Evolutionary conservation across 2,888 invertebrate genomes (phyloP), one percentile per base, ranked within the genome.

Genomic region (Tinea pellionella): DNA sequence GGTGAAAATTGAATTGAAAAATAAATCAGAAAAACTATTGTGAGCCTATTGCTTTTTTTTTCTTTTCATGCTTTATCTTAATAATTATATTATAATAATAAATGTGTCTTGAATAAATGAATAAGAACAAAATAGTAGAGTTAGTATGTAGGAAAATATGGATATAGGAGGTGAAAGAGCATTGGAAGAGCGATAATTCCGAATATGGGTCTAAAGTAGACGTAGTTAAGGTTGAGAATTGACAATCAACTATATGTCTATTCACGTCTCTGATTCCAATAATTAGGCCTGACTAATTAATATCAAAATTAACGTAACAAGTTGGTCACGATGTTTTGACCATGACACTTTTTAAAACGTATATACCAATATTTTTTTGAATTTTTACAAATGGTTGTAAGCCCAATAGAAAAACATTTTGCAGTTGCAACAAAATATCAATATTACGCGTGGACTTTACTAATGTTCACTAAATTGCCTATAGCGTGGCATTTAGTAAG

Each of bases 401-500:
- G 78, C 67, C 83, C 82, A 1, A 72, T 81, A 2, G 82, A 80
- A 61, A 74, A 68, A 62, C 67, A 75, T 61, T 79, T 80, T 29
- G 62, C 67, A 16, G 64, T 61, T 1, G 59, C 79, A 2, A 67
- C 75, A 0, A 65, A 65, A 1, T 83, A 80, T 51, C 83, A 84
- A 53, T 73, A 68, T 8, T 82, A 69, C 53, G 64, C 77, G 7
- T 80, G 78, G 61, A 63, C 63, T 7, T 18, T 78, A 1, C 47
- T 80, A 12, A 80, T 81, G 60, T 2, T 69, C 0, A 69, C 73
- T 29, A 78, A 80, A 62, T 53, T 75, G 12, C 78, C 79, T 1
- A 58, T 75, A 29, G 75, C 75, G 30, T 83, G 82, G 83, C 83
- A 83, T 61, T 65, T 80, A 0, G 62, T 83, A 0, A 79, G 71